Base-by-base conservation (phyloP, 2,797 vertebrate genomes). In the Margarornis squamiger region DNA sequence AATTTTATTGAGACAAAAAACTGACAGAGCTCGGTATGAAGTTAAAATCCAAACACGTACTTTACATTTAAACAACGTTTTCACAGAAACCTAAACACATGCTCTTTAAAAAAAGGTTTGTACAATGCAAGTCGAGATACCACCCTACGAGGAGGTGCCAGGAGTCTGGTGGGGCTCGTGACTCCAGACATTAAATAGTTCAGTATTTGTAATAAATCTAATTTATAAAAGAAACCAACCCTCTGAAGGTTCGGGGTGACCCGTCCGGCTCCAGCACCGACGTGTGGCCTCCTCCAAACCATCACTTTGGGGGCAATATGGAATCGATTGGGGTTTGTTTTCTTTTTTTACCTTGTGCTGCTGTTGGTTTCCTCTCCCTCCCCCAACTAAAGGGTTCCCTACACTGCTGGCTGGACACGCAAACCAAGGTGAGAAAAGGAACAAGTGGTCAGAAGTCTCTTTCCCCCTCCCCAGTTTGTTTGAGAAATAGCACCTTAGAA, bases 11-110 rank as follows among this genome's bases (percentile, higher is more conserved):
- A 97, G 96, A 98, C 97, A 63, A 97, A 97, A 84, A 83, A 16
- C 14, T 88, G 96, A 98, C 97, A 97, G 94, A 95, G 95, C 90
- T 97, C 52, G 82, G 95, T 97, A 97, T 97, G 97, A 98, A 97
- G 97, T 94, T 97, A 86, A 96, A 97, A 97, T 96, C 93, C 96
- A 97, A 96, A 93, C 97, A 97, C 95, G 84, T 95, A 97, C 93
- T 97, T 97, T 97, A 97, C 97, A 97, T 97, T 97, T 97, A 97
- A 98, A 98, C 97, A 97, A 96, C 91, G 75, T 96, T 97, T 96
- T 96, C 98, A 98, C 98, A 97, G 96, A 96, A 97, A 97, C 90
- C 97, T 97, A 97, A 98, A 97, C 94, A 98, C 98, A 98, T 98
- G 98, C 98, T 97, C 87, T 79, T 94, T 96, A 93, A 97, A 97